Percentiles rank a stretch among this genome's conserved stretches.
phyloP scores from a whole-genome alignment of 1,140 invertebrate species.

The Kradibia gibbosae region DNA sequence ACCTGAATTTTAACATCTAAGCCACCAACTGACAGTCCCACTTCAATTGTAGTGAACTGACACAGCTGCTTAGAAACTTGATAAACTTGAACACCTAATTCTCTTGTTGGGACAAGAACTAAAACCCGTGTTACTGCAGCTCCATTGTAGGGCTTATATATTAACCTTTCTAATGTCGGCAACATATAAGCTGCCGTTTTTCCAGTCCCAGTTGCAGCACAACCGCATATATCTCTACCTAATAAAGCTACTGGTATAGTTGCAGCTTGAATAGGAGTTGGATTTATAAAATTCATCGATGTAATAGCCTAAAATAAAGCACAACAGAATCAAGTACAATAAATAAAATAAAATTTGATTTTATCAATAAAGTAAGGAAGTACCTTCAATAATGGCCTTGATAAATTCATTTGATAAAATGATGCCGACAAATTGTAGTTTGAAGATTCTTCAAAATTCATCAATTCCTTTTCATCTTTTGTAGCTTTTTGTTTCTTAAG shows the following conservation, averaged over 20 bases:
- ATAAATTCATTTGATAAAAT: constrained; percentile 96
- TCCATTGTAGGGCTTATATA: constrained; percentile 81
- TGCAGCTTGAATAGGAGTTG: constrained; percentile 74
- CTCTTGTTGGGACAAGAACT: constrained; percentile 95
- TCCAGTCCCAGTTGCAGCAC: constrained; percentile 97
- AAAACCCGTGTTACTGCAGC: constrained; percentile 87
- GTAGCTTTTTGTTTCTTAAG: constrained; percentile 57
- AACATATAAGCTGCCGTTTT: constrained; percentile 99
- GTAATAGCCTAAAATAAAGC: constrained; percentile 37
- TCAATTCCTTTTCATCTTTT: constrained; percentile 73
- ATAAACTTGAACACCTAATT: constrained; percentile 96
- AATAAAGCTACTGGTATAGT: constrained; percentile 94
- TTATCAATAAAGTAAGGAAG: constrained; percentile 23
- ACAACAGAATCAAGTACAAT: too few species aligned
- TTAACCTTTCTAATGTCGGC: constrained; percentile 93
- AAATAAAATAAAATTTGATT: constrained; percentile 19
- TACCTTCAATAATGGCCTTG: constrained; percentile 88
- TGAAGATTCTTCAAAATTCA: constrained; percentile 83
- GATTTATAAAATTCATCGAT: constrained; percentile 45
- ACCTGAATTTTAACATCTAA: constrained; percentile 93
- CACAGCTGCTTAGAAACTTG: constrained; percentile 92
- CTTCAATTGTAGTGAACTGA: constrained; percentile 88
- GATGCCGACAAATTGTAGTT: constrained; percentile 80
- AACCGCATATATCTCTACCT: constrained; percentile 93
- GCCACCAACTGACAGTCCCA: constrained; percentile 91